phyloP scores from a whole-genome alignment of 2,888 invertebrate species.

The Thera obeliscata region DNA sequence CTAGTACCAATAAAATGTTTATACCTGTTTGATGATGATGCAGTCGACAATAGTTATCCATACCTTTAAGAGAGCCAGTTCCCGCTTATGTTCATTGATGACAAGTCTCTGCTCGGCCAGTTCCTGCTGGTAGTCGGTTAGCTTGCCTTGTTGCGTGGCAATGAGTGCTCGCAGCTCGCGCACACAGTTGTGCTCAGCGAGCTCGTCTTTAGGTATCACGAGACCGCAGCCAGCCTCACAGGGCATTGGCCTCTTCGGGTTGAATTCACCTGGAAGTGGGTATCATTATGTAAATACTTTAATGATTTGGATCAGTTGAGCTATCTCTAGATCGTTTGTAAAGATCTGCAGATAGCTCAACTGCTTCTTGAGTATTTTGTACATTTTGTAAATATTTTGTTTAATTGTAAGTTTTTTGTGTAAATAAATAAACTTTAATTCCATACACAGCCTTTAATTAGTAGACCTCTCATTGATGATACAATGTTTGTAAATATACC shows the following conservation, averaged over 20 bases:
- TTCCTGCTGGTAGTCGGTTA: slow-evolving; percentile 94
- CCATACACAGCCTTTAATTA: too few relatives aligned
- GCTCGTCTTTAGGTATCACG: slow-evolving; percentile 97
- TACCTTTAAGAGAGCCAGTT: slow-evolving; percentile 94
- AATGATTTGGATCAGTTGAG: too few relatives aligned
- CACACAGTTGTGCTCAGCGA: slow-evolving; percentile 97
- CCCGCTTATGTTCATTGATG: slow-evolving; percentile 95
- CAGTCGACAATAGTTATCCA: neutral
- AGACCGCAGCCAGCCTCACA: slow-evolving; percentile 98
- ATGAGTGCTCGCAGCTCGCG: slow-evolving; percentile 93
- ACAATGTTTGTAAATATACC: too few relatives aligned
- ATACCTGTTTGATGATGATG: too few relatives aligned
- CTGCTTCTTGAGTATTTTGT: too few relatives aligned
- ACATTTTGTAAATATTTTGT: too few relatives aligned
- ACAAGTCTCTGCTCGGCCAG: slow-evolving; percentile 93
- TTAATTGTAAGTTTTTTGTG: too few relatives aligned
- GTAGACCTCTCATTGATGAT: too few relatives aligned
- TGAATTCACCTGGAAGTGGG: slow-evolving; percentile 78
- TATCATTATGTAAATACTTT: neutral
- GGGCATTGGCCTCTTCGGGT: slow-evolving; percentile 96
- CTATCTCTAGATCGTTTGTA: too few relatives aligned
- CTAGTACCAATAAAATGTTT: too few relatives aligned
- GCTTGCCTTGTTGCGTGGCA: slow-evolving; percentile 93
- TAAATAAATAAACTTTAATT: too few relatives aligned
- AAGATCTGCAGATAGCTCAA: too few relatives aligned